phyloP scores from a whole-genome alignment of 2,888 invertebrate genomes.

The Agonopterix alstromeriana region DNA sequence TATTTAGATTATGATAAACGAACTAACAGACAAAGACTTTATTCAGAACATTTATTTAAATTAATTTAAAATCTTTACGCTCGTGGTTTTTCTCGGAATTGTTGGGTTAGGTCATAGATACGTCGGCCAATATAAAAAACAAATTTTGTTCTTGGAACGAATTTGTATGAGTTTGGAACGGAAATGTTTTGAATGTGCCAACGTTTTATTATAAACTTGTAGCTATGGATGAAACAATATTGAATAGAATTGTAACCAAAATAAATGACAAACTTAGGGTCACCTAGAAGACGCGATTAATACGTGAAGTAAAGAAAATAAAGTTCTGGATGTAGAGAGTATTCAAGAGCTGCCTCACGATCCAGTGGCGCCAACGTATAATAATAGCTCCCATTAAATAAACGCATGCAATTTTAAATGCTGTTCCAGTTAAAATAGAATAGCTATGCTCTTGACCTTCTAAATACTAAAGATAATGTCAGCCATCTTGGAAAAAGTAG shows the following conservation, averaged over 20 bases:
- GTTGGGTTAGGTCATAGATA: constrained; percentile 19
- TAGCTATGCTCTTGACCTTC: constrained; percentile 55
- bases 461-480: constrained; percentile 46
- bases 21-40: too few relatives aligned
- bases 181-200: constrained; percentile 5
- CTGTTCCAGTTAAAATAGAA: constrained; percentile 23
- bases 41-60: too few relatives aligned
- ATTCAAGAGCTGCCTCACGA: too few relatives aligned
- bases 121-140: constrained; percentile 16
- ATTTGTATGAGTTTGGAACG: not conserved
- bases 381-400: not conserved
- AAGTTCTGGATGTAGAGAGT: too few relatives aligned
- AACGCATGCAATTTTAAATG: constrained; percentile 5
- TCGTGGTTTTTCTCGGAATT: constrained; percentile 6
- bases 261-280: too few relatives aligned
- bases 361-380: too few relatives aligned
- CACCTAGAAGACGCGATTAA: too few relatives aligned
- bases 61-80: too few relatives aligned
- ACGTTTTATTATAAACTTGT: not conserved
- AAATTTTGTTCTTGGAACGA: constrained; percentile 1
- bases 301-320: too few relatives aligned
- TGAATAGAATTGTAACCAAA: too few relatives aligned
- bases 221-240: too few relatives aligned
- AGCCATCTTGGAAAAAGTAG: constrained; percentile 74
- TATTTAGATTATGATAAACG: too few relatives aligned